Percentiles rank a stretch among this genome's conserved stretches.
Evolutionary conservation across 2,113 vertebrate species (phyloP).

Genomic region (Polypterus senegalus): DNA sequence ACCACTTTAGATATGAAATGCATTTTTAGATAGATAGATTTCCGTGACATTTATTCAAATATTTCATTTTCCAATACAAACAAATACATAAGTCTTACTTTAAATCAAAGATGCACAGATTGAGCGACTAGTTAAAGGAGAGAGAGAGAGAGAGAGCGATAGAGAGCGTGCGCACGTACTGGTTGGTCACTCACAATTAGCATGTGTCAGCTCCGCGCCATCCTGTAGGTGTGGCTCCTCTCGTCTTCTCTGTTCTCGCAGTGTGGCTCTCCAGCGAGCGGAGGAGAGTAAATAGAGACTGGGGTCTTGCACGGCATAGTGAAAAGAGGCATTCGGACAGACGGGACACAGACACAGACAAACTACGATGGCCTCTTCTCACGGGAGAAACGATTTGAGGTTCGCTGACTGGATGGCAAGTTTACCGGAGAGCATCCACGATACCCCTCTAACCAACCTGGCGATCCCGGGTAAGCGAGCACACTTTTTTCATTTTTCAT

Average conservation of each 20-base stretch:
- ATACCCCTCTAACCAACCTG: slow-evolving; percentile 74
- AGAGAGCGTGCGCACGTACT: background rate
- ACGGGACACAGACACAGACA: slow-evolving; percentile 14
- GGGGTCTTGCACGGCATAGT: slow-evolving; percentile 18
- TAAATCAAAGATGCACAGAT: background rate
- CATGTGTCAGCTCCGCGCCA: slow-evolving; percentile 38
- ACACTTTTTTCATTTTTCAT: background rate
- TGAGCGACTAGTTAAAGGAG: slow-evolving; percentile 7
- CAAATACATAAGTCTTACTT: too few relatives aligned
- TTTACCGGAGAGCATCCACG: slow-evolving; percentile 76
- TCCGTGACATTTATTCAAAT: too few relatives aligned
- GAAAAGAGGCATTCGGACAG: slow-evolving; percentile 24
- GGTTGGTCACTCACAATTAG: slow-evolving; percentile 20
- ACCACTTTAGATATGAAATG: too few relatives aligned
- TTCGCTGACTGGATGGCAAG: slow-evolving; percentile 91
- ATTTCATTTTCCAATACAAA: too few relatives aligned
- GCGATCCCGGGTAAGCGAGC: slow-evolving; percentile 78
- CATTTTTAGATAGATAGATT: too few relatives aligned
- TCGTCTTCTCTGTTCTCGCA: slow-evolving; percentile 17
- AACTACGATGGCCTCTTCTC: slow-evolving; percentile 82
- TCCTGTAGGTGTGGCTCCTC: slow-evolving; percentile 47
- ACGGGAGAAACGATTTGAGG: slow-evolving; percentile 70
- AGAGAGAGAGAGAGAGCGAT: background rate
- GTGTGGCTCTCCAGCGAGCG: slow-evolving; percentile 36
- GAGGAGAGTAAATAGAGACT: slow-evolving; percentile 20